phyloP scores from a whole-genome alignment of 2,113 vertebrate genomes.

The Kryptolebias marmoratus region DNA sequence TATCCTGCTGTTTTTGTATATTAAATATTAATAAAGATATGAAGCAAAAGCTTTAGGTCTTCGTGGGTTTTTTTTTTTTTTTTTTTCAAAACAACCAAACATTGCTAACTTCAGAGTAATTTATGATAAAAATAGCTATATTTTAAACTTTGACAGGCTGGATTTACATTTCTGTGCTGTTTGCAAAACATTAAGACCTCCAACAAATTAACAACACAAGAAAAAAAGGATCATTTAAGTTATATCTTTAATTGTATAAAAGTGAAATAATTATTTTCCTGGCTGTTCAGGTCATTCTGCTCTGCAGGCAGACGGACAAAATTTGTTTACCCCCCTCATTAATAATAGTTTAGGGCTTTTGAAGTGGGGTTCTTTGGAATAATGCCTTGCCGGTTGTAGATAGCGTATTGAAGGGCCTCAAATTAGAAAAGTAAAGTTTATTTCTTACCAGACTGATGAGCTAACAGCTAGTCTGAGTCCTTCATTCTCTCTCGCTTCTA shows the following conservation, averaged over 20 bases:
- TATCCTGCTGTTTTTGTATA: not conserved
- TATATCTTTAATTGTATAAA: not conserved
- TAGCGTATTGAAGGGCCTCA: no score
- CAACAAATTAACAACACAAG: no score
- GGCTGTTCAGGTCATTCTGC: no score
- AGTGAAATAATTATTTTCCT: no score
- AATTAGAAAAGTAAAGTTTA: no score
- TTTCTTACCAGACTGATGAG: no score
- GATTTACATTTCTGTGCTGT: not conserved
- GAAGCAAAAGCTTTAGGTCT: not conserved
- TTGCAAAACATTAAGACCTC: no score
- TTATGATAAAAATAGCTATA: not conserved
- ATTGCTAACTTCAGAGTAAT: no score
- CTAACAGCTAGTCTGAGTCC: not conserved
- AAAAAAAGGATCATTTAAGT: not conserved
- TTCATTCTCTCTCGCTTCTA: constrained; percentile 4
- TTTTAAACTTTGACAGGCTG: no score
- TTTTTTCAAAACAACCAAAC: not conserved
- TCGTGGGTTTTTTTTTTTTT: not conserved
- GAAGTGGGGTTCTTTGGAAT: no score
- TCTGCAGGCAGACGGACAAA: not conserved
- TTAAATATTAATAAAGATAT: constrained; percentile 1
- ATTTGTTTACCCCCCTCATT: not conserved
- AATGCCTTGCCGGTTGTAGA: no score
- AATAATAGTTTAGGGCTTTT: no score